phyloP scores from a whole-genome alignment of 2,888 invertebrate species.

The Mimachlamys varia region DNA sequence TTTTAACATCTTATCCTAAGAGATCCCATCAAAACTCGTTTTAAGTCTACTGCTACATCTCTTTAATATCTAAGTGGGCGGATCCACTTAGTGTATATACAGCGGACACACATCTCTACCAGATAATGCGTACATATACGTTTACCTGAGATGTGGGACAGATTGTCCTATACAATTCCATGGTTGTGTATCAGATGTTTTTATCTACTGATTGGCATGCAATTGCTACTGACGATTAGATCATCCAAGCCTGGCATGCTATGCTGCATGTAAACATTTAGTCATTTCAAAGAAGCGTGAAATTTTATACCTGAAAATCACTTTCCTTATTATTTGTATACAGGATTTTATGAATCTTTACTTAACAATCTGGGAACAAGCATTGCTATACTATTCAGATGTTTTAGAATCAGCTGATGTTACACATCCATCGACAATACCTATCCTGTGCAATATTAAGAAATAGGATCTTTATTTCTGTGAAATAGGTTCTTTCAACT shows the following conservation, averaged over 20 bases:
- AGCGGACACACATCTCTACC: not conserved
- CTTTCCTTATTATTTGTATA: not conserved
- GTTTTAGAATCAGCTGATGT: no score
- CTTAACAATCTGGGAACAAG: not conserved
- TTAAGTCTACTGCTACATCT: not conserved
- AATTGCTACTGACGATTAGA: not conserved
- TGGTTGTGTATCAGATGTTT: not conserved
- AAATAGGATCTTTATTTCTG: no score
- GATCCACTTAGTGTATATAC: not conserved
- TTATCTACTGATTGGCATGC: not conserved
- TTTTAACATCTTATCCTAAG: no score
- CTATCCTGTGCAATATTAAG: no score
- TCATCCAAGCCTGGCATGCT: not conserved
- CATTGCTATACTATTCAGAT: no score
- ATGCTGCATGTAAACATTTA: not conserved
- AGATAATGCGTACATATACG: not conserved
- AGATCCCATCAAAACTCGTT: not conserved
- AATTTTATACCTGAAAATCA: not conserved
- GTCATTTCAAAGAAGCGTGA: not conserved
- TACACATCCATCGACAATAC: no score
- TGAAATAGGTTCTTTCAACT: no score
- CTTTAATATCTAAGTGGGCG: not conserved
- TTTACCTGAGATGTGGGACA: constrained; percentile 18
- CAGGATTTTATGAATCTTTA: not conserved
- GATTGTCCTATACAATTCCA: constrained; percentile 6